Evolutionary conservation across 2,113 vertebrate species (phyloP), one percentile per base, ranked within the genome.

Genomic region (Camelus bactrianus): DNA sequence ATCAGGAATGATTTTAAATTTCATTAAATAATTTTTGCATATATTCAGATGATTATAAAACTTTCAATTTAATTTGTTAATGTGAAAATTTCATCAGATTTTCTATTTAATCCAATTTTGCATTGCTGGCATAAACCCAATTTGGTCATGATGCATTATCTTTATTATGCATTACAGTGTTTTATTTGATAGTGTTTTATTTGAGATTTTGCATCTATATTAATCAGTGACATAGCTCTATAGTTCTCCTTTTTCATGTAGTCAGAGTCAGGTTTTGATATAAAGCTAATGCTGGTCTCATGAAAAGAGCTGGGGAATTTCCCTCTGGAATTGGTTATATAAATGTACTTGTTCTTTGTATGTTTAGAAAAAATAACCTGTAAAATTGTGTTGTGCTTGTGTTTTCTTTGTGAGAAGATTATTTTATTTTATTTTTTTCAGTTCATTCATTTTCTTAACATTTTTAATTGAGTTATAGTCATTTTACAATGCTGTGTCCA

Each of bases 181-280:
- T 69, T 12, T 72, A 32, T 85, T 92, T 93, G 60, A 77, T 70
- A 70, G 70, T 64, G 30, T 20, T 80, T 92, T 28, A 64, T 42
- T 89, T 42, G 56, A 30, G 14, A 82, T 35, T 69, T 91, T 52
- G 6, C n/a, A 73, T 60, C 9, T 91, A 12, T n/a, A 19, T 76
- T 87, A 86, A 56, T 64, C 60, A 76, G 1, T 73, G 48, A 80
- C 9, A 48, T 58, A 64, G 30, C 8, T 85, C 46, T 87, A 30
- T 48, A 76, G 93, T 67, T 96, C 65, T 56, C 14, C n/a, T 76
- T 76, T 93, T 54, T 80, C 30, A 80, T 72, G 56, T 11, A 62
- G 9, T 76, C 60, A 82, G 30, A 73, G 35, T 67, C 24, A 94
- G 22, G 22, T 48, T 94, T 93, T 91, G 67, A 70, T 76, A 87